phyloP scores from a whole-genome alignment of 2,888 invertebrate genomes.

The Harpagoxenus sublaevis region DNA sequence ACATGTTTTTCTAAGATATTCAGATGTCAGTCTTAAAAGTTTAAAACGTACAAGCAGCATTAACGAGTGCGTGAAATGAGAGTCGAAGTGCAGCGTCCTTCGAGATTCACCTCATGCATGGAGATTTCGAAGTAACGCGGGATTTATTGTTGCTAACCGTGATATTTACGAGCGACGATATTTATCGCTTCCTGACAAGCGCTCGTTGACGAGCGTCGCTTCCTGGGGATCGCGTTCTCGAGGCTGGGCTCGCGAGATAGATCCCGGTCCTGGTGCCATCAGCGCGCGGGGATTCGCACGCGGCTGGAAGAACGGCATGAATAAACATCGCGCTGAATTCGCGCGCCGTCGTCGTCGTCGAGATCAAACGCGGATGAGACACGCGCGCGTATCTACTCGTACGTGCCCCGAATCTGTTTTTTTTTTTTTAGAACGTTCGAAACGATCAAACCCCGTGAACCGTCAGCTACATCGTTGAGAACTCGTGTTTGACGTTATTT shows the following conservation, averaged over 20 bases:
- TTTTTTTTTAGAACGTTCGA: conserved; percentile 22
- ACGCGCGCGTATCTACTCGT: not conserved
- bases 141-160: conserved; percentile 40
- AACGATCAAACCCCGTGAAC: not conserved
- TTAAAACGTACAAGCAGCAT: not conserved
- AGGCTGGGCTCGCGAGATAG: not conserved
- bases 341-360: not conserved
- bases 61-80: not conserved
- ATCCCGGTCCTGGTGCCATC: conserved; percentile 16
- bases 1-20: not conserved
- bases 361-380: conserved; percentile 33
- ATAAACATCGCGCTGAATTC: conserved; percentile 31
- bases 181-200: conserved; percentile 46
- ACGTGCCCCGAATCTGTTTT: conserved; percentile 20
- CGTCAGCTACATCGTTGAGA: not conserved
- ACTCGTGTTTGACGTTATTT: conserved; percentile 5
- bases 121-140: conserved; percentile 19
- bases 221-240: conserved; percentile 25
- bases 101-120: not conserved
- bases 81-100: not conserved
- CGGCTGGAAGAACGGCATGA: conserved; percentile 18
- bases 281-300: conserved; percentile 1
- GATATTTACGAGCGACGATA: conserved; percentile 48
- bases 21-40: not conserved
- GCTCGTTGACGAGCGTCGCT: conserved; percentile 40